Percentiles rank a stretch among this genome's conserved stretches.
These are phyloP conservation scores for Hipposideros armiger DNA, from an alignment of 2,113 vertebrate species.

Conservation along the genomic window DNA sequence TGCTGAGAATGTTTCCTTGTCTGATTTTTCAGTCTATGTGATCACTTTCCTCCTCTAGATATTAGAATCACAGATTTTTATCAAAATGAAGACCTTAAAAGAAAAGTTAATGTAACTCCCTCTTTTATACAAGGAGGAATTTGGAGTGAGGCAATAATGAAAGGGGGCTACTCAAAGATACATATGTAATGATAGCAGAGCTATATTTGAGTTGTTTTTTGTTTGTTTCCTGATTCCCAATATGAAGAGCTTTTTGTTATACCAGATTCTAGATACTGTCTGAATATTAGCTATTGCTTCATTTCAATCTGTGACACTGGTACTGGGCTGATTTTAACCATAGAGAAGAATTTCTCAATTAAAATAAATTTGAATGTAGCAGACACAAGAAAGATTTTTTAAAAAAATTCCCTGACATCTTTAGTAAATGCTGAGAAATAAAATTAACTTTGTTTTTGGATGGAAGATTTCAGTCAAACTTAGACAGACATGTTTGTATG, in stretches of 20 bases:
- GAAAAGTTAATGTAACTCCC: background rate
- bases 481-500: background rate
- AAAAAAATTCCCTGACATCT: background rate
- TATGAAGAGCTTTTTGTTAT: background rate
- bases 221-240: background rate
- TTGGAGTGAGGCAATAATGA: conserved; percentile 42
- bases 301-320: background rate
- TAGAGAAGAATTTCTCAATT: conserved; percentile 13
- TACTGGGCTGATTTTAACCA: conserved; percentile 24
- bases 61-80: conserved; percentile 47
- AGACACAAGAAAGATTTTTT: background rate
- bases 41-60: conserved; percentile 38
- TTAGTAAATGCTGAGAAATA: background rate
- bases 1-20: conserved; percentile 52
- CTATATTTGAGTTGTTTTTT: background rate
- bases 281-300: background rate
- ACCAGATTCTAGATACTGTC: background rate
- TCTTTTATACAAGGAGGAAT: conserved; percentile 34
- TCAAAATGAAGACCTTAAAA: conserved; percentile 51
- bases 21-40: conserved; percentile 41
- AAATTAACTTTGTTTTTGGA: conserved; percentile 19
- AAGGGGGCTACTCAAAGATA: background rate
- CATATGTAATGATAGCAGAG: background rate
- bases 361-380: conserved; percentile 43
- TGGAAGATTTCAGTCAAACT: conserved; percentile 12